Conservation (phyloP, 2,113 vertebrate species). For the Neogobius melanostomus region DNA sequence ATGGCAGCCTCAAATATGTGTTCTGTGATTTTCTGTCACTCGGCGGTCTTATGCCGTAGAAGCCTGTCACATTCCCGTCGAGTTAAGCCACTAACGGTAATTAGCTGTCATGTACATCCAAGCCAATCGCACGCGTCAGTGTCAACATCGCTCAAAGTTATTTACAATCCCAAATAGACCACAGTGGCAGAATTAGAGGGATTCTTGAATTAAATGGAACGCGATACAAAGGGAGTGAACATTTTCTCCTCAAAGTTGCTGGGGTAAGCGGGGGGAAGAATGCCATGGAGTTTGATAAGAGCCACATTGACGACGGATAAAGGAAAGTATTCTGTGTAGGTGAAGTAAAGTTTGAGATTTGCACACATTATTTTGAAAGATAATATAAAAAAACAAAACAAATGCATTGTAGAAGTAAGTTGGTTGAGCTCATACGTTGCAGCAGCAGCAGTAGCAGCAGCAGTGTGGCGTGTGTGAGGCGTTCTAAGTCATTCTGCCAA, state of each 20-base stretch:
- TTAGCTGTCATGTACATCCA: constrained; percentile 35
- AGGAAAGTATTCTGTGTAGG: too few relatives aligned
- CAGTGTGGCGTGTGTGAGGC: not conserved
- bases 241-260: not conserved
- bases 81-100: constrained; percentile 31
- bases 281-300: too few relatives aligned
- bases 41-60: constrained; percentile 12
- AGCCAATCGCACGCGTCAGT: constrained; percentile 20
- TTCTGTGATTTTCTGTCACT: constrained; percentile 12
- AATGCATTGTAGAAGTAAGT: too few relatives aligned
- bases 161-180: not conserved
- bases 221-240: not conserved
- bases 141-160: constrained; percentile 11
- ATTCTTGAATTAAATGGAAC: not conserved
- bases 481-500: constrained; percentile 16
- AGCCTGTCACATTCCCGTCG: constrained; percentile 28
- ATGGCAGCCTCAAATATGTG: constrained; percentile 5
- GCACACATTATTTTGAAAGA: too few relatives aligned
- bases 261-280: too few relatives aligned
- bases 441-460: too few relatives aligned
- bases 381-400: too few relatives aligned
- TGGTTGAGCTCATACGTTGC: too few relatives aligned
- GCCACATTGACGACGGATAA: too few relatives aligned
- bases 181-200: not conserved
- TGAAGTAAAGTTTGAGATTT: too few relatives aligned